Percentiles rank a stretch among this genome's conserved stretches.
Evolutionary conservation across 2,888 invertebrate species (phyloP).

Genomic region (Stenoptilia bipunctidactyla): DNA sequence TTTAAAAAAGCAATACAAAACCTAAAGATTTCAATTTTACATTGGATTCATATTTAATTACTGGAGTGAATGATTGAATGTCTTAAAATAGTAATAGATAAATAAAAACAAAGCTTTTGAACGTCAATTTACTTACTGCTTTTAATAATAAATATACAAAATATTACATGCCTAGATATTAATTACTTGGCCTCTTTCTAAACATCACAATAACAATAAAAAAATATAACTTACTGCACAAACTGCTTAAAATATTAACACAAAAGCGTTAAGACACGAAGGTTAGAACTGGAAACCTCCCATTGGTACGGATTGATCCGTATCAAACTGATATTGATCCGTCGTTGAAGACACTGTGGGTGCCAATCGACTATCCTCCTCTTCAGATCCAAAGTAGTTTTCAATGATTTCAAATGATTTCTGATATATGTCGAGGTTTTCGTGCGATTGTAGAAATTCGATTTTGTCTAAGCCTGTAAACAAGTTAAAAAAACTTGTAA

Average conservation of each 20-base stretch:
- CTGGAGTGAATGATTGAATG: too few relatives aligned
- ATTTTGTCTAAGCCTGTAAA: conserved; percentile 94
- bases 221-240: conserved; percentile 23
- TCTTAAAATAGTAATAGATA: too few relatives aligned
- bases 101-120: too few relatives aligned
- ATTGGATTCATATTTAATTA: too few relatives aligned
- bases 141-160: too few relatives aligned
- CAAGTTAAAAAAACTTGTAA: conserved; percentile 2
- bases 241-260: conserved; percentile 23
- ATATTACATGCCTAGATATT: too few relatives aligned
- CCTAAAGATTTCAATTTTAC: too few relatives aligned
- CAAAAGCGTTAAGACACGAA: conserved; percentile 16
- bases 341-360: conserved; percentile 82
- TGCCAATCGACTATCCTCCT: conserved; percentile 85
- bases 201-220: conserved; percentile 9
- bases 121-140: too few relatives aligned
- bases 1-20: too few relatives aligned
- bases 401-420: conserved; percentile 98
- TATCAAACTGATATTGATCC: conserved; percentile 80
- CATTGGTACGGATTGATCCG: conserved; percentile 80
- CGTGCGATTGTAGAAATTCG: conserved; percentile 96
- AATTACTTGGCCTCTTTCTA: too few relatives aligned
- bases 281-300: conserved; percentile 86
- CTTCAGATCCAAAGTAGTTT: conserved; percentile 94
- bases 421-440: conserved; percentile 96